Evolutionary conservation across 1,140 invertebrate species (phyloP), one percentile per base, ranked within the genome.

Genomic region (Whitmania pigra): DNA sequence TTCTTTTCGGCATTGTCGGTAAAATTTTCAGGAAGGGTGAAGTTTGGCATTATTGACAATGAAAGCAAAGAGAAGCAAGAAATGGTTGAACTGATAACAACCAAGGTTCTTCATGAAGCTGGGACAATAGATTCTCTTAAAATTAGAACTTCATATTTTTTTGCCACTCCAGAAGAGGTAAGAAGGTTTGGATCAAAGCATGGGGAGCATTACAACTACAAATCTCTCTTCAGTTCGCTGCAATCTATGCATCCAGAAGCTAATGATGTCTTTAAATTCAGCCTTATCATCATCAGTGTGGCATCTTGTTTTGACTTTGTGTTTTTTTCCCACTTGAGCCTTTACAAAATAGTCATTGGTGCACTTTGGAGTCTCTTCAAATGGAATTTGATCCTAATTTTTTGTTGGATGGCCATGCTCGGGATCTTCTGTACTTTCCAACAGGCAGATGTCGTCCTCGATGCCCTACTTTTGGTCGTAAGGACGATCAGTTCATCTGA

Each of bases 1-100:
- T 85, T 85, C 76, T 78, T 83, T 68, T 85, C 84, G 40, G 83
- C 84, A n/a, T 78, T 85, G 5, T 84, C 83, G 75, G 83, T 85
- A 2, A 84, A 83, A 76, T 86, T 85, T 78, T 83, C 83, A 60
- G 85, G 85, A 53, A 75, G 85, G 9, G 81, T 85, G 0, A 81
- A 81, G 73, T 84, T 86, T 79, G 84, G 83, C 25, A 78, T 85
- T 29, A 79, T 81, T 40, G 78, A 78, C 22, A 75, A 76, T 13
- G 68, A 74, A 25, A 57, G 60, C 57, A 54, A 75, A 57, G 77
- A 67, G 72, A 78, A 73, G 77, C 75, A 73, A 40, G 75, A 75
- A 20, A 71, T 72, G 68, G 77, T 74, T 7, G 74, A 66, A 29
- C 60, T 75, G n/a, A 75, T 75, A 25, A 29, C 75, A 29, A 29